Evolutionary conservation across 1,140 invertebrate species (phyloP), one percentile per base, ranked within the genome.

Genomic region (Aphidius gifuensis): DNA sequence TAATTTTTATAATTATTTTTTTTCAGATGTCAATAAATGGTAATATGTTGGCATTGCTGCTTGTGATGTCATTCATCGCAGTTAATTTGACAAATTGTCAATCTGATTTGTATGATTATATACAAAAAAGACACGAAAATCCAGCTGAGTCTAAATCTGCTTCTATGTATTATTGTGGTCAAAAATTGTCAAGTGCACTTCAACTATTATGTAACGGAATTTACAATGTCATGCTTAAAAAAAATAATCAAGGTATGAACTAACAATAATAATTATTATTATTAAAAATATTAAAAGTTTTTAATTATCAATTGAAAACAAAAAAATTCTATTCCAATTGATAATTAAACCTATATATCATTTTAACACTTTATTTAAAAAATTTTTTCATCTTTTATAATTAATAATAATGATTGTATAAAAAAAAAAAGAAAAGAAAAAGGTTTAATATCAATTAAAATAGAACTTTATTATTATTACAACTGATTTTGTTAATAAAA

Each of bases 171-270:
- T 32, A 32, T 32, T 82, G 80, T 60, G 80, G 80, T 42, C 68
- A 71, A 50, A 68, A 72, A 60, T 70, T 82, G 39, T 72, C 79
- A 4, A 75, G 69, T 62, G 72, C 73, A 6, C 61, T 82, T 39
- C 69, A 75, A 56, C 63, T 74, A 53, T 56, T 82, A 32, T 82
- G 80, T 60, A 68, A 73, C 46, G 75, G 80, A 32, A 65, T 69
- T 45, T 82, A 81, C 53, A 78, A 81, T 65, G 62, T 71, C 2
- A 76, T 78, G 73, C 80, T 81, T 61, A 78, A 79, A 57, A 82
- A 80, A 63, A 75, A 67, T 54, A 71, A 57, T 43, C 72, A 74
- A 74, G 78, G 79, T 78, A 60, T 3, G 2, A 32, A 32, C 4
- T 32, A 32, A 32, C 23, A 32, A 32, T 32, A 32, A 32, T 32